Percentiles rank a stretch among this genome's conserved stretches.
phyloP scores from a whole-genome alignment of 37 sponge, comb jelly and placozoan species.

The Geodia barretti region DNA sequence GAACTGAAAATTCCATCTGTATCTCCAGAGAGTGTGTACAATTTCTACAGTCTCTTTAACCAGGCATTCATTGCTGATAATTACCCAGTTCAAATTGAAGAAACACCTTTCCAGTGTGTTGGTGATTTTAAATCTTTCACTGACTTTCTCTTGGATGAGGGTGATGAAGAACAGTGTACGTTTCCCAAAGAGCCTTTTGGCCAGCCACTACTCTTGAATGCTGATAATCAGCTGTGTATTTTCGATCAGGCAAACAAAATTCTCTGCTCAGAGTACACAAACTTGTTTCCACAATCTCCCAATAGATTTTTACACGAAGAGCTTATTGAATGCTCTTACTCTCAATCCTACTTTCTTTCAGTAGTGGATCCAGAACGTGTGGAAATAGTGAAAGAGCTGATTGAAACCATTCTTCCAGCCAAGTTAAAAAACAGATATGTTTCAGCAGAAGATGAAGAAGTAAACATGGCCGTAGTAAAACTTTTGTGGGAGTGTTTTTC shows the following conservation, averaged over 20 bases:
- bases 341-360: not conserved
- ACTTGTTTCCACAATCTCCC: not conserved
- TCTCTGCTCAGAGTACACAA: not conserved
- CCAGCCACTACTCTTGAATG: constrained; percentile 25
- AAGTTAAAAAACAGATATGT: not conserved
- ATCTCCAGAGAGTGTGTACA: not conserved
- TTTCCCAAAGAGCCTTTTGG: constrained; percentile 16
- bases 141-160: not conserved
- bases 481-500: constrained; percentile 16
- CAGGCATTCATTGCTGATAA: not conserved
- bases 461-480: not conserved
- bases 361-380: not conserved
- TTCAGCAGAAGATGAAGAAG: not conserved
- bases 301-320: constrained; percentile 17
- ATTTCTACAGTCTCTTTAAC: constrained; percentile 6
- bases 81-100: not conserved
- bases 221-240: constrained; percentile 17
- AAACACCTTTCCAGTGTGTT: constrained; percentile 13
- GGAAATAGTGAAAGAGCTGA: not conserved
- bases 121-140: constrained; percentile 9
- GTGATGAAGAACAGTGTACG: not conserved
- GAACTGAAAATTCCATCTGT: not conserved
- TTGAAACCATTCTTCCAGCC: constrained; percentile 1
- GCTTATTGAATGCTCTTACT: not conserved
- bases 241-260: constrained; percentile 24